Base-by-base conservation (phyloP, 1,140 invertebrate species). In the Cyphomyrmex costatus region DNA sequence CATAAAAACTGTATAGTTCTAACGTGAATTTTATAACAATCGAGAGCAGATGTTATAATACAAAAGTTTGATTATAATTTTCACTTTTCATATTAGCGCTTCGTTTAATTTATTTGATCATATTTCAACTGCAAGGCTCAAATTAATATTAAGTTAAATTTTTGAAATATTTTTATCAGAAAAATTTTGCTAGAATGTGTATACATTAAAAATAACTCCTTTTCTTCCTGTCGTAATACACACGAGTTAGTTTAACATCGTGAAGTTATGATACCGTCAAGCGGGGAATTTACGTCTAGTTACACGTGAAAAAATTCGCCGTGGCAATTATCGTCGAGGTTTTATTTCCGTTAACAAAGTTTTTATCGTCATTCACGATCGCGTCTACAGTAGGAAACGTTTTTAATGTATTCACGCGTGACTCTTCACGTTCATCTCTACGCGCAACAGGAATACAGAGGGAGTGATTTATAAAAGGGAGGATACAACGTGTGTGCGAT, bases 341-440 rank as follows among this genome's bases (percentile, higher is more conserved):
- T 80, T 58, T 80, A 70, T 80, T 80, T 80, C 33, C 33, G 33
- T 58, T 56, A 80, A 80, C 63, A 68, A 70, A 42, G 33, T 56
- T 80, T 80, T 80, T 56, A 80, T 80, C 65, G 7, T 36, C 77
- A 49, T 24, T 42, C n/a, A 56, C 78, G 51, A 70, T 58, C 49
- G 21, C 51, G 46, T 70, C 33, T 70, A 56, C 78, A 70, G 51
- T 70, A 56, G 21, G 30, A 68, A 36, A 71, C 24, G 12, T 42
- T 71, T 46, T 60, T 73, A 49, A 73, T 73, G 24, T 73, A 74
- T 83, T 60, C 68, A 24, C 56, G 66, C 68, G 53, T 73, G 36
- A 82, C 68, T 58, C 33, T 60, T 46, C 27, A 68, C 30, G 49
- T 56, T 70, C 68, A 42, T 24, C 36, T 73, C 19, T 12, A 30